These are phyloP conservation scores for Coregonus clupeaformis DNA, from an alignment of 2,113 vertebrate species.

Conservation along the genomic window DNA sequence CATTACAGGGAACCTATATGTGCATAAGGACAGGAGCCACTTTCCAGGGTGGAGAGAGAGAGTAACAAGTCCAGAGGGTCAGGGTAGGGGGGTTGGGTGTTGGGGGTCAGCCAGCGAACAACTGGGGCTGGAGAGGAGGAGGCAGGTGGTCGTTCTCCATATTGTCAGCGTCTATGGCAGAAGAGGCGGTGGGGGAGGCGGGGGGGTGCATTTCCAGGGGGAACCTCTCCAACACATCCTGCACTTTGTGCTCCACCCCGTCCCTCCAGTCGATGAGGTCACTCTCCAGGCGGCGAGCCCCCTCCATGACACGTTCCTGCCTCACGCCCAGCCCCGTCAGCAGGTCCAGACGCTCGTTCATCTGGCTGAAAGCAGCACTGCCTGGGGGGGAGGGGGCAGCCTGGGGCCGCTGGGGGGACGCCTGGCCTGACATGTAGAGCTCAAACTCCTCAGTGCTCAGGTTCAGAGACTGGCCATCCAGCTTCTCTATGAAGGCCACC, in stretches of 20 bases:
- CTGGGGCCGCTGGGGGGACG: constrained; percentile 81
- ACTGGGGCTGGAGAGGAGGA: constrained; percentile 89
- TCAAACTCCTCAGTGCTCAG: constrained; percentile 93
- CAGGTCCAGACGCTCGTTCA: constrained; percentile 84
- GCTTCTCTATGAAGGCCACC: constrained; percentile 96
- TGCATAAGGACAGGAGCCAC: constrained; percentile 16
- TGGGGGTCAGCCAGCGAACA: constrained; percentile 81
- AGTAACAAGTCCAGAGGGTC: constrained; percentile 14
- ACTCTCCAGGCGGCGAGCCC: constrained; percentile 84
- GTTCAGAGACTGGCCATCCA: constrained; percentile 93
- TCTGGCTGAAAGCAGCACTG: constrained; percentile 77
- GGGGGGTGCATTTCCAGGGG: constrained; percentile 70
- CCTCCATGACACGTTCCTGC: constrained; percentile 83
- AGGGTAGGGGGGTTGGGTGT: constrained; percentile 14
- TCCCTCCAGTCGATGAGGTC: constrained; percentile 97
- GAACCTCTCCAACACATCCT: constrained; percentile 84
- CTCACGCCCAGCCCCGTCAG: constrained; percentile 83
- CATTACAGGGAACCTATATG: constrained; percentile 15
- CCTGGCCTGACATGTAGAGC: constrained; percentile 91
- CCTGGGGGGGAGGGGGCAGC: constrained; percentile 60
- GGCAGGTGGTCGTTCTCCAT: constrained; percentile 91
- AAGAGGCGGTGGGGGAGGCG: constrained; percentile 1
- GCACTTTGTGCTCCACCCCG: constrained; percentile 84
- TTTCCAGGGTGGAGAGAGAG: constrained; percentile 5
- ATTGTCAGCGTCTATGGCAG: constrained; percentile 93